Evolutionary conservation across 2,888 invertebrate genomes (phyloP).

Genomic region (Hedya salicella): DNA sequence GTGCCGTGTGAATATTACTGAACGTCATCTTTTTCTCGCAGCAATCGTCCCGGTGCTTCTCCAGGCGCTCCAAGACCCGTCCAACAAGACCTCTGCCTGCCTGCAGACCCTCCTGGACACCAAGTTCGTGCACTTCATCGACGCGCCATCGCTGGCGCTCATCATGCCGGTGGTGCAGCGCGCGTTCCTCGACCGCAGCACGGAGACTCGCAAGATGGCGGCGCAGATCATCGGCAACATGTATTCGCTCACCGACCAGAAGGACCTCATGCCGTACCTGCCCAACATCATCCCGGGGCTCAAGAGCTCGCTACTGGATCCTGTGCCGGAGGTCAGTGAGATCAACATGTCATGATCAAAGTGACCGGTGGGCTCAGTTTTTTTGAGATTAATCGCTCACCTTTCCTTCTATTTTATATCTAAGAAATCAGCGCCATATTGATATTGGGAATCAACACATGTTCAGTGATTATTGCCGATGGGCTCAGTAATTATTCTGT

Average conservation of each 20-base stretch:
- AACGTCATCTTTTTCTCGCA: slow-evolving; percentile 52
- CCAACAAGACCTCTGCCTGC: slow-evolving; percentile 96
- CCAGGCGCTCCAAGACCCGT: slow-evolving; percentile 97
- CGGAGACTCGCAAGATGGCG: slow-evolving; percentile 99
- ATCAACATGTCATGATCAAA: not conserved
- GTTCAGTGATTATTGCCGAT: no score
- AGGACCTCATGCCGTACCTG: slow-evolving; percentile 98
- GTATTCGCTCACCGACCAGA: slow-evolving; percentile 99
- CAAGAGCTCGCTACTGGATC: slow-evolving; percentile 97
- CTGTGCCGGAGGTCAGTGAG: slow-evolving; percentile 94
- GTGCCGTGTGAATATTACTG: not conserved
- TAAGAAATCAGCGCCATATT: no score
- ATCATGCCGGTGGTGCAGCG: slow-evolving; percentile 99
- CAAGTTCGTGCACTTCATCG: slow-evolving; percentile 99
- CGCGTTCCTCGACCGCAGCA: slow-evolving; percentile 98
- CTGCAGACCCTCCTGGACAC: slow-evolving; percentile 97
- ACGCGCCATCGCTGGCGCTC: slow-evolving; percentile 98
- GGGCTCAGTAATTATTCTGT: no score
- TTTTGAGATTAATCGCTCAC: no score
- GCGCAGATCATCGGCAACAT: slow-evolving; percentile 99
- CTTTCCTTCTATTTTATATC: no score
- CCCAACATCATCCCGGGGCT: slow-evolving; percentile 98
- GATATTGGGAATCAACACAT: no score
- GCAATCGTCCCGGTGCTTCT: slow-evolving; percentile 94
- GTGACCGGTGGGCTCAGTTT: no score